phyloP scores from a whole-genome alignment of 2,888 invertebrate genomes.

The Chrysodeixis includens region DNA sequence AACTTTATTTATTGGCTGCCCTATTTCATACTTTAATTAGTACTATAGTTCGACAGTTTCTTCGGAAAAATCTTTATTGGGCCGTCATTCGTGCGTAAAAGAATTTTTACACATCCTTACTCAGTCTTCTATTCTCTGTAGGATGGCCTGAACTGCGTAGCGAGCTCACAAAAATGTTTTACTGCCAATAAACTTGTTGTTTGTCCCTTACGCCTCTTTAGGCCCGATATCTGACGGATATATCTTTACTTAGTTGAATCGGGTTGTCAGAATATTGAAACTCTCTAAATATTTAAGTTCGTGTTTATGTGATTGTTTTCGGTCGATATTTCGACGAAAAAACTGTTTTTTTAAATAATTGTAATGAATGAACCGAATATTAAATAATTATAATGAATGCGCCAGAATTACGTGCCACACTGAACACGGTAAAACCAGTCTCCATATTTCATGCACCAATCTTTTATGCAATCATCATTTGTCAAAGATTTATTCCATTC shows the following conservation, averaged over 20 bases:
- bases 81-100: neutral
- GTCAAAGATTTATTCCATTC: slow-evolving; percentile 11
- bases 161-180: slow-evolving; percentile 4
- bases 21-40: slow-evolving; percentile 1
- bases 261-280: neutral
- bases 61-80: neutral
- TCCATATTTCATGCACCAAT: neutral
- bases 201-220: slow-evolving; percentile 4
- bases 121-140: neutral
- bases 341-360: too few species aligned
- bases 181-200: slow-evolving; percentile 4
- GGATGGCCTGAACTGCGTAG: neutral
- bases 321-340: too few species aligned
- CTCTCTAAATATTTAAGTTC: neutral
- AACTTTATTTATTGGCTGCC: neutral
- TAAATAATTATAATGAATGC: too few species aligned
- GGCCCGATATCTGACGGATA: neutral
- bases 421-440: neutral
- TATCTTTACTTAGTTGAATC: slow-evolving; percentile 4
- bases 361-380: too few species aligned
- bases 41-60: neutral
- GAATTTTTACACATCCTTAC: slow-evolving; percentile 4
- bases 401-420: neutral
- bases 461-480: slow-evolving; percentile 13
- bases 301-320: neutral